These are phyloP conservation scores for Formica selysi DNA, from an alignment of 1,140 invertebrate species.

Conservation along the genomic window DNA sequence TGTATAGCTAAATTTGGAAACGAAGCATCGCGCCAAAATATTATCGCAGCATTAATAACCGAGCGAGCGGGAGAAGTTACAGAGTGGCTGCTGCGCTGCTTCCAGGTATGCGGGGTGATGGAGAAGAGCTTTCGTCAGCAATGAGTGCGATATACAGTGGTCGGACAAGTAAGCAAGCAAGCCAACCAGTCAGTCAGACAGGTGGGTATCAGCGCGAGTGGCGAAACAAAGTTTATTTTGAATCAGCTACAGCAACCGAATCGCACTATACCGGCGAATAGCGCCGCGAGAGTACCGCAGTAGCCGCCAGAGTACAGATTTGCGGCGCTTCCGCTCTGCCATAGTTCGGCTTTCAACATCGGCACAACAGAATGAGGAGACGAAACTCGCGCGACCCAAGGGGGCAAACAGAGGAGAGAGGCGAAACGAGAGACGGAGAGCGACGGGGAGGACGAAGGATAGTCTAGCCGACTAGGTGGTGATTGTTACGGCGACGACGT, in stretches of 20 bases:
- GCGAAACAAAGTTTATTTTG: constrained; percentile 78
- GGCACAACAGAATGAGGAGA: constrained; percentile 40
- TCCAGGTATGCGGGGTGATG: neutral
- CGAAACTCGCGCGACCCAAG: constrained; percentile 19
- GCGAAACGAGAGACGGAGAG: neutral
- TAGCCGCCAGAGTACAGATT: constrained; percentile 13
- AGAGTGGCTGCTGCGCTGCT: neutral
- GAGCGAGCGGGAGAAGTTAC: neutral
- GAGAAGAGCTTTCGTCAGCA: constrained; percentile 36
- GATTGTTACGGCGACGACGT: constrained; percentile 76
- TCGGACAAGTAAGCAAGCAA: constrained; percentile 16
- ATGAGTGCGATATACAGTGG: constrained; percentile 31
- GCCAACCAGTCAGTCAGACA: neutral
- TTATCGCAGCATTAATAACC: constrained; percentile 34
- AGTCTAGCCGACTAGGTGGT: constrained; percentile 65
- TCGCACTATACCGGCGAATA: constrained; percentile 58
- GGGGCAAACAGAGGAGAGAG: constrained; percentile 16
- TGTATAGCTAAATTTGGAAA: constrained; percentile 38
- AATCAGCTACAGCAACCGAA: constrained; percentile 68
- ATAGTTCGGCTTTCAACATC: constrained; percentile 40
- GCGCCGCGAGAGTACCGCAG: constrained; percentile 26
- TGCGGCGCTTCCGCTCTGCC: constrained; percentile 9
- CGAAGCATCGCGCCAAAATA: neutral
- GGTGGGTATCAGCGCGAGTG: constrained; percentile 62
- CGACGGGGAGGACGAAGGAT: neutral